Evolutionary conservation across 2,888 invertebrate species (phyloP), one percentile per base, ranked within the genome.

Genomic region (Melanostoma mellinum): DNA sequence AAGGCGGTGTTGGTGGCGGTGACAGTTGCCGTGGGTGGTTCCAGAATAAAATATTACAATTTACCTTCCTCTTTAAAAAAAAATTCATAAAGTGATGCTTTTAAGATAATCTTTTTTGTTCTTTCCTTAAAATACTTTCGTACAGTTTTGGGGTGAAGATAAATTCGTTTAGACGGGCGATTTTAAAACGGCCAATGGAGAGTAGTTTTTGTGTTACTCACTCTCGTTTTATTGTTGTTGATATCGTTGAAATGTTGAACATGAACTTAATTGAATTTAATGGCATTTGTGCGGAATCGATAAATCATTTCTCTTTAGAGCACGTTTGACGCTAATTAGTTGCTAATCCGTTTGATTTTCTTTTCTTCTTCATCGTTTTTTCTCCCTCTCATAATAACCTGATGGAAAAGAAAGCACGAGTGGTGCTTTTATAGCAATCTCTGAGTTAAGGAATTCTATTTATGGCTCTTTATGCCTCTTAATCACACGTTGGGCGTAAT

Each of bases 1-100:
- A 33, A 36, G 35, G 38, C 30, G 38, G 33, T 68, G 38, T 8
- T 5, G 61, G 20, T 30, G 36, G 40, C n/a, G 65, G 44, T 35
- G 75, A 71, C 81, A 77, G 56, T 53, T 73, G 48, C 46, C 82
- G 82, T 82, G 82, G 82, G 82, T 74, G 82, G 82, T 30, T 69
- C 30, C 48, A 52, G 73, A 73, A 65, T 77, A 68, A 82, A 74
- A 63, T 63, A 63, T 69, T 73, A 65, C 73, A 68, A 60, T 69
- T 82, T 60, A 78, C 82, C 73, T 82, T 77, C 78, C 68, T 78
- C 69, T 77, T 82, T 73, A 69, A 73, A 52, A 68, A 67, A 56
- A 76, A 20, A n/a, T n/a, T 20, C 50, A 80, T 80, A 80, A 81
- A 81, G 65, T 60, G 56, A 73, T 74, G 73, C 63, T 56, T 10